Percentiles rank a stretch among this genome's conserved stretches.
These are phyloP conservation scores for Cyclina sinensis DNA, from an alignment of 1,140 invertebrate genomes.

Conservation along the genomic window DNA sequence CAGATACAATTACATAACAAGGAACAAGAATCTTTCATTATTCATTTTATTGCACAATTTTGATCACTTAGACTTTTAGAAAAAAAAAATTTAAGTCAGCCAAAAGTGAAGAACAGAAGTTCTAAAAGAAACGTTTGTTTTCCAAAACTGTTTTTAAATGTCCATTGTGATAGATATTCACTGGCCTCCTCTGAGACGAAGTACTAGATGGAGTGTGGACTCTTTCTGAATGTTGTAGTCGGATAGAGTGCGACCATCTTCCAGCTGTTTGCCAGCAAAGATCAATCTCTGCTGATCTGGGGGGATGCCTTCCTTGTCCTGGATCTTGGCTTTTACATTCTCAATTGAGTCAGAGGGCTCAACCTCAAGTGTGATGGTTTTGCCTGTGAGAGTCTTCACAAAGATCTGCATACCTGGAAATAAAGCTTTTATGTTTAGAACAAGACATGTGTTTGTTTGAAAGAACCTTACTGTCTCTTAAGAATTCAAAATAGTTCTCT, in stretches of 20 bases:
- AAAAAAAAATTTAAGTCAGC: too few relatives aligned
- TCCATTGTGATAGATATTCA: not conserved
- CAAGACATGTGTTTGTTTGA: too few relatives aligned
- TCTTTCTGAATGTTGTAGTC: slow-evolving; percentile 94
- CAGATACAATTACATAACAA: not conserved
- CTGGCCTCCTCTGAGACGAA: slow-evolving; percentile 90
- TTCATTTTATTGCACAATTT: slow-evolving; percentile 33
- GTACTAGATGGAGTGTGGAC: slow-evolving; percentile 90
- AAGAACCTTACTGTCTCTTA: too few relatives aligned
- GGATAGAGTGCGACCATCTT: slow-evolving; percentile 89
- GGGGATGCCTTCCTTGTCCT: slow-evolving; percentile 91
- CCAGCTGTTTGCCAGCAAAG: slow-evolving; percentile 80
- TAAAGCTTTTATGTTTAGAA: too few relatives aligned
- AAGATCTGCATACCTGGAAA: slow-evolving; percentile 87
- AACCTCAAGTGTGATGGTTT: slow-evolving; percentile 93
- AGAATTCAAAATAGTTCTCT: too few relatives aligned
- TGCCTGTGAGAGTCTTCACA: slow-evolving; percentile 88
- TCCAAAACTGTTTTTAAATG: not conserved
- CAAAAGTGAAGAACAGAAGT: slow-evolving; percentile 35
- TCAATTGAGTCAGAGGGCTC: slow-evolving; percentile 97
- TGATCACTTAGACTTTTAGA: not conserved
- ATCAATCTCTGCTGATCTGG: slow-evolving; percentile 93
- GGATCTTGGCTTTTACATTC: slow-evolving; percentile 97
- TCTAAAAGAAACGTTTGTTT: not conserved
- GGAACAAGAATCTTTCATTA: not conserved